Conservation (phyloP, 2,888 invertebrate genomes). For the Plebejus melissa region DNA sequence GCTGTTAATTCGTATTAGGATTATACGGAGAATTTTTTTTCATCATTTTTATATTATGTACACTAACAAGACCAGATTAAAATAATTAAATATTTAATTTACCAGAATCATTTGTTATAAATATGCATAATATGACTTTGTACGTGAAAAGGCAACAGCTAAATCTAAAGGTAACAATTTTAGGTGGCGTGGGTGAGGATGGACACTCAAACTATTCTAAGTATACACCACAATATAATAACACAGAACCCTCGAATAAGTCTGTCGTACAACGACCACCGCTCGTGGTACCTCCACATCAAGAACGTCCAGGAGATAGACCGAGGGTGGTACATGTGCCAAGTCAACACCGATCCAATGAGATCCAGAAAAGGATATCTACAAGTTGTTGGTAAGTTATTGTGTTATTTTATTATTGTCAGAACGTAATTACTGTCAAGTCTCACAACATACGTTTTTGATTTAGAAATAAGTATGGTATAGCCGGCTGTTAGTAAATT, state of each 20-base stretch:
- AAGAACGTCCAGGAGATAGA: slow-evolving; percentile 92
- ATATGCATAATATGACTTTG: neutral
- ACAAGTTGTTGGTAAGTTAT: slow-evolving; percentile 90
- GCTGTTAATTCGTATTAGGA: no score
- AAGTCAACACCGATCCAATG: slow-evolving; percentile 97
- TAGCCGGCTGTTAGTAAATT: no score
- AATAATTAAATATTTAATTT: neutral
- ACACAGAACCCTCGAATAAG: slow-evolving; percentile 94
- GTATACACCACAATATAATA: slow-evolving; percentile 94
- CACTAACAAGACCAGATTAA: neutral
- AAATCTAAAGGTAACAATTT: neutral
- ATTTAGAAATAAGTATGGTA: no score
- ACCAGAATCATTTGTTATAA: neutral
- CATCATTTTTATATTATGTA: no score
- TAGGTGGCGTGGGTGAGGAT: slow-evolving; percentile 96
- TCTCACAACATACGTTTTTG: no score
- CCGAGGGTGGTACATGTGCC: slow-evolving; percentile 95
- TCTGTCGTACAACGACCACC: slow-evolving; percentile 91
- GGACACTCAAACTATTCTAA: slow-evolving; percentile 94
- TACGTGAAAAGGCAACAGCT: neutral
- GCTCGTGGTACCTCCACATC: slow-evolving; percentile 95
- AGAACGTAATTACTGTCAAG: no score
- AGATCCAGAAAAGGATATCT: slow-evolving; percentile 92
- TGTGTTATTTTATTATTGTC: neutral
- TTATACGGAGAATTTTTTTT: no score